These are phyloP conservation scores for Platynereis dumerilii DNA, from an alignment of 2,888 invertebrate genomes.

Conservation along the genomic window DNA sequence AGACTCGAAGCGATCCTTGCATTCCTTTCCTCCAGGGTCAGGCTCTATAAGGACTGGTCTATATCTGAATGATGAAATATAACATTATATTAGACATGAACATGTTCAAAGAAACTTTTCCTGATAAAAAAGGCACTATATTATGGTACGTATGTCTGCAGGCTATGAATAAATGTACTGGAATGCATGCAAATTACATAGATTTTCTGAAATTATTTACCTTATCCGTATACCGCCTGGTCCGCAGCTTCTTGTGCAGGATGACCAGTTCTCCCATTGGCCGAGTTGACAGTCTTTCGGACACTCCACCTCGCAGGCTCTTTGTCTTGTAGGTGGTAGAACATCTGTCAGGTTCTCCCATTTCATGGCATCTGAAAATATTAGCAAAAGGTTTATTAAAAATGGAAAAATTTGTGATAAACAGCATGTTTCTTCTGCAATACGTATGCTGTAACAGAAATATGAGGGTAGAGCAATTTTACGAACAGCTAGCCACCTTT, in stretches of 20 bases:
- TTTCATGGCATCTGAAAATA: conserved; percentile 1
- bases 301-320: conserved; percentile 32
- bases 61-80: conserved; percentile 18
- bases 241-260: conserved; percentile 33
- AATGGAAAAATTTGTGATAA: too few species aligned
- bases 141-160: too few species aligned
- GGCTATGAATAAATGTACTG: too few species aligned
- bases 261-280: conserved; percentile 36
- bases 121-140: too few species aligned
- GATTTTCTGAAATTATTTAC: conserved; percentile 6
- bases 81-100: too few species aligned
- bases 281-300: conserved; percentile 32
- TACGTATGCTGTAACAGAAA: too few species aligned
- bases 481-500: too few species aligned
- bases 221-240: conserved; percentile 24
- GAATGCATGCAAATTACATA: too few species aligned
- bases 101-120: too few species aligned
- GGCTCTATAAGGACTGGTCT: conserved; percentile 21
- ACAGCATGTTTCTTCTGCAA: too few species aligned
- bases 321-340: conserved; percentile 21
- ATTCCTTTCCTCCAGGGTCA: conserved; percentile 19
- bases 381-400: too few species aligned
- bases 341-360: conserved; percentile 18
- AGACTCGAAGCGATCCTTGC: conserved; percentile 19
- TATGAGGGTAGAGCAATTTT: too few species aligned